Evolutionary conservation across 2,797 vertebrate genomes (phyloP).

Genomic region (Sternarchorhynchus goeldii): DNA sequence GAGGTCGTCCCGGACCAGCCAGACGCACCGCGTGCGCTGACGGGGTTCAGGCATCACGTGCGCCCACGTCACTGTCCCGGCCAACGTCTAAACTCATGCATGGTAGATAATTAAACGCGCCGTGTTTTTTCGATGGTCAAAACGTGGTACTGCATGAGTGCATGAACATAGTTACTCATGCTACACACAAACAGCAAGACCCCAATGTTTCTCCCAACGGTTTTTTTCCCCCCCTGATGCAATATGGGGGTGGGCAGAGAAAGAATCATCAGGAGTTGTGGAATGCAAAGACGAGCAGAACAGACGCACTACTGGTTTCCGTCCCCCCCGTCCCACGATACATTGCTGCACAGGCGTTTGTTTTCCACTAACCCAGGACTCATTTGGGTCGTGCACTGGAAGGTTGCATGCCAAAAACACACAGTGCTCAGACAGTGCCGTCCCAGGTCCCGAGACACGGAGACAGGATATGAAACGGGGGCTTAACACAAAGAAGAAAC

Average conservation of each 20-base stretch:
- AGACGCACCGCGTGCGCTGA: no score
- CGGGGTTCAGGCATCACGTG: background rate
- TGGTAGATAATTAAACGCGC: no score
- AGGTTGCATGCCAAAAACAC: slow-evolving; percentile 35
- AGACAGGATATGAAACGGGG: slow-evolving; percentile 55
- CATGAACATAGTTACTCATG: slow-evolving; percentile 70
- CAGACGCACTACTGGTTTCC: slow-evolving; percentile 20
- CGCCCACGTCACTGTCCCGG: background rate
- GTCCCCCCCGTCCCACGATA: slow-evolving; percentile 17
- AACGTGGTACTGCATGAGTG: background rate
- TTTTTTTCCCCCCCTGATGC: slow-evolving; percentile 37
- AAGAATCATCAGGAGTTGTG: slow-evolving; percentile 1
- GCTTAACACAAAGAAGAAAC: slow-evolving; percentile 60
- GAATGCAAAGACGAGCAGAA: slow-evolving; percentile 33
- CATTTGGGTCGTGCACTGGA: slow-evolving; percentile 17
- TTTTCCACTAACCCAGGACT: slow-evolving; percentile 21
- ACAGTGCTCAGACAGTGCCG: slow-evolving; percentile 43
- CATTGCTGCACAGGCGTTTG: slow-evolving; percentile 8
- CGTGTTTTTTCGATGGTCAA: background rate
- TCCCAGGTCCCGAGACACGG: slow-evolving; percentile 50
- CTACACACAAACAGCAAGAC: slow-evolving; percentile 70
- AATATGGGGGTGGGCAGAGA: slow-evolving; percentile 59
- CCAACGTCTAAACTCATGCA: background rate
- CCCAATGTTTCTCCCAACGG: slow-evolving; percentile 61
- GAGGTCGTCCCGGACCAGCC: background rate